Percentiles rank a stretch among this genome's conserved stretches.
These are phyloP conservation scores for Glaucidium brasilianum DNA, from an alignment of 2,113 vertebrate genomes.

Conservation along the genomic window DNA sequence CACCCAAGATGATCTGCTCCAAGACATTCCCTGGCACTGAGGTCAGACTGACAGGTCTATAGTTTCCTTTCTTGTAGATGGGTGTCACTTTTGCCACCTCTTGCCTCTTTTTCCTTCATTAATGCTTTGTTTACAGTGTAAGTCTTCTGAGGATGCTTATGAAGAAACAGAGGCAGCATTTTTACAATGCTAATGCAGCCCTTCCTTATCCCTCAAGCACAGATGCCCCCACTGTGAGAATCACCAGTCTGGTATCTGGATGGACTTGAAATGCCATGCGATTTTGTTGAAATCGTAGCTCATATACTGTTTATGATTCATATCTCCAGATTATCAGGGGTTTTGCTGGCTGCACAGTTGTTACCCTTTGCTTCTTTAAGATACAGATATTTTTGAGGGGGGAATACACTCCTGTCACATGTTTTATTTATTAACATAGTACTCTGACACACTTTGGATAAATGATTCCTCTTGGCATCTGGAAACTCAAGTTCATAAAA, in stretches of 20 bases:
- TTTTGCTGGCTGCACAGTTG: neutral
- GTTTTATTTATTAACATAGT: neutral
- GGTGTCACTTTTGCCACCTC: too few species aligned
- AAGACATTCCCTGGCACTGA: too few species aligned
- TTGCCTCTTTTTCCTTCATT: neutral
- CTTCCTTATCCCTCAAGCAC: accelerated
- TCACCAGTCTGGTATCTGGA: neutral
- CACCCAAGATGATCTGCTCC: too few species aligned
- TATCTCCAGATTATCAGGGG: neutral
- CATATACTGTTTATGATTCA: neutral
- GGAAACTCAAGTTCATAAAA: neutral
- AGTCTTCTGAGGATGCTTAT: neutral
- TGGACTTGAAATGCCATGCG: neutral
- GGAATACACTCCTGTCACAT: neutral
- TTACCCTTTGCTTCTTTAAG: neutral
- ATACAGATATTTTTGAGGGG: neutral
- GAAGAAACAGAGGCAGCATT: accelerated
- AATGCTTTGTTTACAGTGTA: neutral
- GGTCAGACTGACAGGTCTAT: too few species aligned
- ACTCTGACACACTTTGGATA: neutral
- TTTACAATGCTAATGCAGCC: neutral
- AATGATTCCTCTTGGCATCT: neutral
- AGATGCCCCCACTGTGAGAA: neutral
- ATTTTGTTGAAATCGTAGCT: neutral
- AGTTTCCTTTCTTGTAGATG: too few species aligned